Conservation (phyloP, 1,140 invertebrate genomes). For the Papilio polytes region DNA sequence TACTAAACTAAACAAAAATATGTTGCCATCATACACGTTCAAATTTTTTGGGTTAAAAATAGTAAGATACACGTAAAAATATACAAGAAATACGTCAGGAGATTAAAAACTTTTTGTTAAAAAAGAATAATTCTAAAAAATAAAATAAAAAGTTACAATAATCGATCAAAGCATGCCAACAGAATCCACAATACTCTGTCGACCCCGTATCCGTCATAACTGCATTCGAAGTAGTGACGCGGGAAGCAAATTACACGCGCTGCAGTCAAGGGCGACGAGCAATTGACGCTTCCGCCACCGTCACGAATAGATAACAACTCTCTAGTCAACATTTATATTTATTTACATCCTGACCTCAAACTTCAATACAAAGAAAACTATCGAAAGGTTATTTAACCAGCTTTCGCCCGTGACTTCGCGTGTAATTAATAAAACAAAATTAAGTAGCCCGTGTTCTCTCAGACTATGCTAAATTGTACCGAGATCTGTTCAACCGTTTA, state of each 20-base stretch:
- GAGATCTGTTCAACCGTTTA: no score
- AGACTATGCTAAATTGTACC: no score
- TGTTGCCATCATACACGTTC: no score
- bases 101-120: no score
- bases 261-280: constrained; percentile 17
- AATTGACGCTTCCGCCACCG: constrained; percentile 13
- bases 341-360: constrained; percentile 17
- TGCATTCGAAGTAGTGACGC: constrained; percentile 4
- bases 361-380: background rate
- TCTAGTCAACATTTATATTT: background rate
- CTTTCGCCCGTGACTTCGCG: no score
- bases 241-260: constrained; percentile 22
- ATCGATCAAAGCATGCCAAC: background rate
- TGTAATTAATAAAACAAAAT: no score
- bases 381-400: background rate
- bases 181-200: background rate
- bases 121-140: no score
- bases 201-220: background rate
- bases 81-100: no score
- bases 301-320: constrained; percentile 3
- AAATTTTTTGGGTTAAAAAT: no score
- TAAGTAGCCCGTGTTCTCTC: no score
- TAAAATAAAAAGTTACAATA: no score
- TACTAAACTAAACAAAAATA: background rate
- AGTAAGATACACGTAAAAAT: no score